A percentile compares a stretch with the other conserved stretches of the same genome.
These are phyloP conservation scores for Microcebus griseorufus DNA, from an alignment of 2,113 vertebrate species.

Conservation along the genomic window DNA sequence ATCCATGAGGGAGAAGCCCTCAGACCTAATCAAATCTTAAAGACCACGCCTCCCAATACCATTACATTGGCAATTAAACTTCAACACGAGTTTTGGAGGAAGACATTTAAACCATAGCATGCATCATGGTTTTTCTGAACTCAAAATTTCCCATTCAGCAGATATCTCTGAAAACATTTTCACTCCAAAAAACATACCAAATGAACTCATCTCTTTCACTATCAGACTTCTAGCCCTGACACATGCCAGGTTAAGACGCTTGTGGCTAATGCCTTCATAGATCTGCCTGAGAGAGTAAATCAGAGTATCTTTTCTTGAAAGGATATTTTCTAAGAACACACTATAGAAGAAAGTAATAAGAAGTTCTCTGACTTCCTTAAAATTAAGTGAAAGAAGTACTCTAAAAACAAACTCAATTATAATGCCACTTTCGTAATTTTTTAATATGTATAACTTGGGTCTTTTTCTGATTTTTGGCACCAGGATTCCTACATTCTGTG, in stretches of 20 bases:
- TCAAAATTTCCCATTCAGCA: not conserved
- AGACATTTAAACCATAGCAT: not conserved
- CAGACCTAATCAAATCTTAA: not conserved
- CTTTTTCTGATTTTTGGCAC: slow-evolving; percentile 27
- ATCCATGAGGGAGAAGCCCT: not conserved
- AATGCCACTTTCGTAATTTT: not conserved
- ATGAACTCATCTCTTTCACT: slow-evolving; percentile 34
- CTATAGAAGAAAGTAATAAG: not conserved
- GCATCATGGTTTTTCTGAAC: not conserved
- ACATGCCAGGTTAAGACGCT: not conserved
- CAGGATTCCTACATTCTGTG: not conserved
- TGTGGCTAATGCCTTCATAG: not conserved
- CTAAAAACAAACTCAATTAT: not conserved
- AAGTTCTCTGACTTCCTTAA: not conserved
- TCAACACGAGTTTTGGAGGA: not conserved
- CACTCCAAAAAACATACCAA: slow-evolving; percentile 9
- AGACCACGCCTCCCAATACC: not conserved
- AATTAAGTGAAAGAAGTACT: not conserved
- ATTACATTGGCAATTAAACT: not conserved
- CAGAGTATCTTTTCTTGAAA: not conserved
- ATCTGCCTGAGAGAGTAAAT: not conserved
- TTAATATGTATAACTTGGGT: not conserved
- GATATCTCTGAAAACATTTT: slow-evolving; percentile 32
- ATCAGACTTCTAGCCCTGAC: not conserved
- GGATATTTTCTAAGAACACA: not conserved